Evolutionary conservation across 2,113 vertebrate genomes (phyloP), one percentile per base, ranked within the genome.

Genomic region (Periophthalmus modestus): DNA sequence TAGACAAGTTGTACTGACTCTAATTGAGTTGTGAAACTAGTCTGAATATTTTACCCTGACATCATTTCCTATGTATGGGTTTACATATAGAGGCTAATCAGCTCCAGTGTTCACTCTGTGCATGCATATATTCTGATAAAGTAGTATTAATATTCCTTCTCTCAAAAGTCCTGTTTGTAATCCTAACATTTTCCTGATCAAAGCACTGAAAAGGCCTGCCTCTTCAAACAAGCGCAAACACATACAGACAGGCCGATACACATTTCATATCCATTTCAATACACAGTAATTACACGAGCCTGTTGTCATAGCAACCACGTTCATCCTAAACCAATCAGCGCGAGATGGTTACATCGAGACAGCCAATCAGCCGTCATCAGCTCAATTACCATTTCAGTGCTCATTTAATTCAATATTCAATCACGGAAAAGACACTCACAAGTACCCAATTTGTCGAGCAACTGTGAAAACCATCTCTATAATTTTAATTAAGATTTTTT

Each of bases 161-260:
- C 88, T 93, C 88, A 91, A 91, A 94, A 93, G 93, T 93, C 87
- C 88, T 93, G 93, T 93, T 93, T 94, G 92, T 92, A 93, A 89
- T 93, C 82, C 89, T 93, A 93, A 94, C 91, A 94, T 92, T 92
- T 92, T 79, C 81, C 84, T 93, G 91, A 94, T 94, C 93, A 94
- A 93, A 94, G 93, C 88, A 78, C 71, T 88, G 85, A 94, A 93
- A 93, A 89, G 86, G 82, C 88, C 85, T 89, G 86, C 88, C 87
- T 91, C 93, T 94, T 94, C 93, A 94, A 93, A 93, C 93, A 91
- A 77, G 81, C 72, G 68, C 13, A 69, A 77, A 77, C 77, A 72
- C 75, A 61, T 73, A 68, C 70, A 34, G 87, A 82, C 87, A 75
- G 47, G 66, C 72, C 55, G 34, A 71, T 52, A 59, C 43, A 61